Evolutionary conservation across 2,888 invertebrate species (phyloP).

Genomic region (Drosophila rubida): DNA sequence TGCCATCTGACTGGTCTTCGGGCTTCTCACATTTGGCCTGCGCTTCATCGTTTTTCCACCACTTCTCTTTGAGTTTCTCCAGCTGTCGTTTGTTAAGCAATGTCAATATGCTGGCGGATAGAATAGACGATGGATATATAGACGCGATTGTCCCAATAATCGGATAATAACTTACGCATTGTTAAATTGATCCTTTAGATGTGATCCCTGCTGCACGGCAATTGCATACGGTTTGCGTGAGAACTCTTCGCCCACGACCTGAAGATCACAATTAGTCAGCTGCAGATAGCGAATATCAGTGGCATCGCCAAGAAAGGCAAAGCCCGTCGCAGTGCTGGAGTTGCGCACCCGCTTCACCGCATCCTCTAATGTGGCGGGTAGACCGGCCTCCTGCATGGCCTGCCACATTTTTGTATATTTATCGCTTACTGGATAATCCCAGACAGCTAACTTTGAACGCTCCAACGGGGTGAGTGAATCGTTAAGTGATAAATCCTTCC

Average conservation of each 20-base stretch:
- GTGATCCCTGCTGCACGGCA: slow-evolving; percentile 98
- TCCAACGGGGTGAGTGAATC: slow-evolving; percentile 96
- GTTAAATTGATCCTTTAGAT: slow-evolving; percentile 96
- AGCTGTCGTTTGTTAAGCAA: slow-evolving; percentile 96
- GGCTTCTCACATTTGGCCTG: slow-evolving; percentile 92
- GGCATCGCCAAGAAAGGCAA: slow-evolving; percentile 97
- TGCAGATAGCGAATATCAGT: slow-evolving; percentile 91
- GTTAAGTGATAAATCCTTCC: slow-evolving; percentile 99
- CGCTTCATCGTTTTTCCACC: slow-evolving; percentile 97
- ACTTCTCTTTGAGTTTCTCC: slow-evolving; percentile 96
- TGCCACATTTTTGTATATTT: slow-evolving; percentile 99
- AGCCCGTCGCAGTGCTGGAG: slow-evolving; percentile 91
- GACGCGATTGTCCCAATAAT: too few relatives aligned
- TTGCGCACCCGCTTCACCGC: slow-evolving; percentile 91
- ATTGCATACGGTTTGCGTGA: slow-evolving; percentile 98
- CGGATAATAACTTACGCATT: slow-evolving; percentile 91
- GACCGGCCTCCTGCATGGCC: slow-evolving; percentile 93
- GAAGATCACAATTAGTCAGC: slow-evolving; percentile 88
- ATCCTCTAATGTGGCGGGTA: slow-evolving; percentile 92
- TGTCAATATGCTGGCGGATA: slow-evolving; percentile 91
- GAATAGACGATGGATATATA: too few relatives aligned
- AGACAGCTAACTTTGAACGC: slow-evolving; percentile 96
- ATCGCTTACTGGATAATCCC: slow-evolving; percentile 99
- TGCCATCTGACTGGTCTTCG: slow-evolving; percentile 97
- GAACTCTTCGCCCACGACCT: slow-evolving; percentile 98